Base-by-base conservation (phyloP, 1,140 invertebrate species). In the Euwallacea fornicatus region DNA sequence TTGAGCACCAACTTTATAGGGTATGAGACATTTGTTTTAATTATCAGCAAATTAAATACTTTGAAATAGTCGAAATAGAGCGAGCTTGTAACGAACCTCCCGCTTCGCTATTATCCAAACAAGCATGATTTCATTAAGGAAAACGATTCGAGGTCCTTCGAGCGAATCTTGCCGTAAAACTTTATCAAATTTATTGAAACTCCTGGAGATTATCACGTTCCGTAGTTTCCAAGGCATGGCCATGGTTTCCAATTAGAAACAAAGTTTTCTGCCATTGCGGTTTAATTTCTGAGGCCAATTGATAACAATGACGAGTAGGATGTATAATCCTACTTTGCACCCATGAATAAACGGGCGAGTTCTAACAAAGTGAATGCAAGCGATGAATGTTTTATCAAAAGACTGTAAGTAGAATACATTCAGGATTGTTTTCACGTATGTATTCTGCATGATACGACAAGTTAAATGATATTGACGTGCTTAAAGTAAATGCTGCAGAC, bases 381-480 rank as follows among this genome's bases (percentile, higher is more conserved):
- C 56, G 56, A 10, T 59, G 33, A 59, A 59, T 59, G 56, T 59
- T 59, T 59, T 59, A 59, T 59, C 56, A 41, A 59, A 59, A 59
- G 56, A 41, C 56, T 21, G 15, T 41, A 59, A 59, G 13, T 42
- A 8, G 9, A 42, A 41, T 33, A 41, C 15, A 59, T 13, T 59
- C 33, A 41, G 56, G 56, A 59, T 41, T 59, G 56, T 59, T 59
- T 59, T 59, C 56, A 33, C 4, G 21, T 33, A 33, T 33, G 21
- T 33, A 59, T 59, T 59, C 41, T 59, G 56, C 56, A 59, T 41
- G 56, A 59, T 59, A 59, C 13, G 56, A 59, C 13, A 59, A 33
- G 56, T 41, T 59, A 59, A 59, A 59, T 59, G 56, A 7, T 59
- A 21, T 42, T 4, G 3, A 41, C 56, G 33, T 59, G 56, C 33